Conservation (phyloP, 2,888 invertebrate genomes). For the Hydriomena furcata region DNA sequence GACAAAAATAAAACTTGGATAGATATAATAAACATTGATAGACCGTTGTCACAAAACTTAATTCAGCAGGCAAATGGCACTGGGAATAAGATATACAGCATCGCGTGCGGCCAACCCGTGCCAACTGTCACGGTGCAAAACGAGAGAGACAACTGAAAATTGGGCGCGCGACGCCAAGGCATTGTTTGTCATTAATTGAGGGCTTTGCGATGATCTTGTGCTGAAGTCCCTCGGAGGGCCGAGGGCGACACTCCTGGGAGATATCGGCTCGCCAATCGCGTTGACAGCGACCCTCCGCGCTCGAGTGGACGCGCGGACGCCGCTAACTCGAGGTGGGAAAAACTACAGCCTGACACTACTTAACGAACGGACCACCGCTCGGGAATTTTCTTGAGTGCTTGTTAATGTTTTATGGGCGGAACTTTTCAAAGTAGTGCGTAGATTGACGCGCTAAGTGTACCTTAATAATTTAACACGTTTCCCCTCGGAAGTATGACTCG, state of each 20-base stretch:
- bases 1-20: not conserved
- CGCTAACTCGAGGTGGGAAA: slow-evolving; percentile 71
- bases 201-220: slow-evolving; percentile 78
- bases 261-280: slow-evolving; percentile 79
- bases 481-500: slow-evolving; percentile 61
- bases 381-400: slow-evolving; percentile 82
- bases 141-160: slow-evolving; percentile 77
- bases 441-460: slow-evolving; percentile 81
- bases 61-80: slow-evolving; percentile 40
- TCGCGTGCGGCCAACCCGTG: slow-evolving; percentile 66
- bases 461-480: slow-evolving; percentile 80
- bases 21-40: slow-evolving; percentile 6
- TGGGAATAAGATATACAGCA: slow-evolving; percentile 52
- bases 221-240: slow-evolving; percentile 54
- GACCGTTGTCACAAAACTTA: slow-evolving; percentile 42
- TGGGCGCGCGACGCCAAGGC: slow-evolving; percentile 63
- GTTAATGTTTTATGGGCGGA: slow-evolving; percentile 83
- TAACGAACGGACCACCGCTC: slow-evolving; percentile 76
- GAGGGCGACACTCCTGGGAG: slow-evolving; percentile 76
- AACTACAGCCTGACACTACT: slow-evolving; percentile 81
- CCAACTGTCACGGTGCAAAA: slow-evolving; percentile 75
- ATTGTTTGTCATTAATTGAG: slow-evolving; percentile 80
- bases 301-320: slow-evolving; percentile 58
- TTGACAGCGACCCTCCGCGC: slow-evolving; percentile 76
- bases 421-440: slow-evolving; percentile 79